Evolutionary conservation across 2,113 vertebrate species (phyloP).

Genomic region (Marmota flaviventris): DNA sequence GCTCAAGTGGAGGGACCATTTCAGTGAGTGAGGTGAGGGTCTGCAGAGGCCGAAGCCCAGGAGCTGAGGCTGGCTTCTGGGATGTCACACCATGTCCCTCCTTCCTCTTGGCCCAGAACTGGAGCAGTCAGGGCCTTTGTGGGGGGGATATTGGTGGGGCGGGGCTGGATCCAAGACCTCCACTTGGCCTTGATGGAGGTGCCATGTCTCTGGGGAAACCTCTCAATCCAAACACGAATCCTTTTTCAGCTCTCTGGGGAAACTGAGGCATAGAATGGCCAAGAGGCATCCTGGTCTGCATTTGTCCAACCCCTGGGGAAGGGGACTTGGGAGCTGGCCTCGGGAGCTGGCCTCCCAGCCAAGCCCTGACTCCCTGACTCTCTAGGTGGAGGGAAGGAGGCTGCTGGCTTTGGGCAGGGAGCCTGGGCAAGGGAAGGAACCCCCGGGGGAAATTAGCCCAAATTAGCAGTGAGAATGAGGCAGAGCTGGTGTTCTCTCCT

Average conservation of each 20-base stretch:
- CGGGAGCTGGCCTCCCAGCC: not conserved
- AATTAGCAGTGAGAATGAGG: conserved; percentile 79
- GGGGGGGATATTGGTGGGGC: too few species aligned
- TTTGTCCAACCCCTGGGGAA: not conserved
- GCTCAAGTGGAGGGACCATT: not conserved
- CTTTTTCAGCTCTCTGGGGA: not conserved
- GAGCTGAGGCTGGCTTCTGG: not conserved
- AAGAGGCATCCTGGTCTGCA: not conserved
- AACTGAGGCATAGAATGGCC: conserved; percentile 25
- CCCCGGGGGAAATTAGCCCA: conserved; percentile 79
- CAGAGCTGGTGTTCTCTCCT: conserved; percentile 71
- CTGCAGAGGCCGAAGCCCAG: not conserved
- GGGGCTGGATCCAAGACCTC: not conserved
- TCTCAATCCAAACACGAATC: not conserved
- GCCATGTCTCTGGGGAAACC: not conserved
- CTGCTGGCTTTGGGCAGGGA: not conserved
- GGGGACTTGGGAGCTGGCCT: not conserved
- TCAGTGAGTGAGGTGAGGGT: not conserved
- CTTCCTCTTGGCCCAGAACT: too few species aligned
- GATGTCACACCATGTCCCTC: rapidly evolving
- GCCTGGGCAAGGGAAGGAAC: conserved; percentile 24
- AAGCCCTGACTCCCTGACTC: too few species aligned
- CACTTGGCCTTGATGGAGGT: not conserved
- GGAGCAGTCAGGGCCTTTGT: not conserved
- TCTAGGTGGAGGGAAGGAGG: not conserved